phyloP scores from a whole-genome alignment of 2,888 invertebrate genomes.

The Nephrotoma guestfalica region DNA sequence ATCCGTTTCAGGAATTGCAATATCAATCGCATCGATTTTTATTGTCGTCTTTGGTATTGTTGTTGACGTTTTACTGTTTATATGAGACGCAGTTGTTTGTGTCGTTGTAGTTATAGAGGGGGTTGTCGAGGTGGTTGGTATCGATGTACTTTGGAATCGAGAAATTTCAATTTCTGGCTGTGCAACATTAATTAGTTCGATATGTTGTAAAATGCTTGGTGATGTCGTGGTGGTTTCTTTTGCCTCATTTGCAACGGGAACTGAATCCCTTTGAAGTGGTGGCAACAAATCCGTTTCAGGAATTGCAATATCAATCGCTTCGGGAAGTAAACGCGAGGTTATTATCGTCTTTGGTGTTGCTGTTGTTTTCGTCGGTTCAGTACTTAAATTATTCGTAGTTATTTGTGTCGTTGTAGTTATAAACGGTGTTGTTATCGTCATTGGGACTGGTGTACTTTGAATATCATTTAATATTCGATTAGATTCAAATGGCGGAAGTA shows the following conservation, averaged over 20 bases:
- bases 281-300: neutral
- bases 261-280: neutral
- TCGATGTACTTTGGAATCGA: neutral
- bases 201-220: neutral
- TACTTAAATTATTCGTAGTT: no score
- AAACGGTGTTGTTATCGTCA: no score
- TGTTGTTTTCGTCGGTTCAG: no score
- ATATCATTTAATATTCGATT: no score
- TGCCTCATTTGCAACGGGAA: neutral
- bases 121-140: neutral
- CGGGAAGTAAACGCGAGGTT: no score
- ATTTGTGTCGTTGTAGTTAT: no score
- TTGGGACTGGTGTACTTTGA: no score
- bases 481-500: neutral
- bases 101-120: neutral
- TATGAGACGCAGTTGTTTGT: neutral
- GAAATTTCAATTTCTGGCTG: neutral
- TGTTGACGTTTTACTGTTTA: no score
- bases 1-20: no score
- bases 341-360: no score
- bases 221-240: neutral
- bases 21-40: no score
- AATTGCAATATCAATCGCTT: neutral
- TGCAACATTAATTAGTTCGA: neutral
- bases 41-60: no score